Percentiles rank a stretch among this genome's conserved stretches.
Conservation (phyloP, 2,888 invertebrate species). For the Resseliella maxima region DNA sequence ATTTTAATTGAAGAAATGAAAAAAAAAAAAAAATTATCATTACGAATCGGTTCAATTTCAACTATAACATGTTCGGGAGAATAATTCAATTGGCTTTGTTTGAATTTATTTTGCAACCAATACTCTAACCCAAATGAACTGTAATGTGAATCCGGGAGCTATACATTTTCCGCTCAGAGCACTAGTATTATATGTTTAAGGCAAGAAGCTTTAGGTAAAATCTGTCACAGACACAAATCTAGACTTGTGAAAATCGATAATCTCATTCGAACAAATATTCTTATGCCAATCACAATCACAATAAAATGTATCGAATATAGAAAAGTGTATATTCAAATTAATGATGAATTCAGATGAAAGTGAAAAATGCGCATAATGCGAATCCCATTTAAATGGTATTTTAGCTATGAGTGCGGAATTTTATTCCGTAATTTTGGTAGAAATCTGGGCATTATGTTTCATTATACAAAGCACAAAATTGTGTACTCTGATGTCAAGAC, state of each 20-base stretch:
- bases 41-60: no score
- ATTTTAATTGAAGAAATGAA: not conserved
- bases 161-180: not conserved
- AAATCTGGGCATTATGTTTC: not conserved
- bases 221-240: not conserved
- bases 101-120: not conserved
- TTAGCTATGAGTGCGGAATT: no score
- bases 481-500: not conserved
- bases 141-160: not conserved
- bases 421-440: no score
- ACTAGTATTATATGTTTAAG: not conserved
- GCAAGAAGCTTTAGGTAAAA: not conserved
- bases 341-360: no score
- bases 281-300: not conserved
- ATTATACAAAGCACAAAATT: not conserved
- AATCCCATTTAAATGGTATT: no score
- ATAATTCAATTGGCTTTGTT: not conserved
- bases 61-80: not conserved
- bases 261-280: not conserved
- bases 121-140: not conserved
- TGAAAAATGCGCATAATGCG: no score
- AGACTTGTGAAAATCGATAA: not conserved
- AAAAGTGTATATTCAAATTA: no score
- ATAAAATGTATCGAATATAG: no score
- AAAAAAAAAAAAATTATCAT: no score